Percentiles rank a stretch among this genome's conserved stretches.
phyloP scores from a whole-genome alignment of 2,888 invertebrate genomes.

The Euplagia quadripunctaria region DNA sequence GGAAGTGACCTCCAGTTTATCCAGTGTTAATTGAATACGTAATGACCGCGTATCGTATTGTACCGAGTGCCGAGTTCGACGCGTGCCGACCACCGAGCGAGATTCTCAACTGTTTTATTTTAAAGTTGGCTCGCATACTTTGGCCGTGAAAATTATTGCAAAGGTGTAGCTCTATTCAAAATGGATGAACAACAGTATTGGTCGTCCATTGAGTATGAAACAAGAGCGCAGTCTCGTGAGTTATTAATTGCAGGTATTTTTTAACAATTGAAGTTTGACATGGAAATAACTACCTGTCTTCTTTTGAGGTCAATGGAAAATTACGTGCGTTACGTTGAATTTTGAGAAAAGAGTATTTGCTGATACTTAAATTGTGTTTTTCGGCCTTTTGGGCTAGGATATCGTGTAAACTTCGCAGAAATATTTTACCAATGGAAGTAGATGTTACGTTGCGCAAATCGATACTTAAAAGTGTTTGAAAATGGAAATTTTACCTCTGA shows the following conservation, averaged over 20 bases:
- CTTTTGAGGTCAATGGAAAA: constrained; percentile 28
- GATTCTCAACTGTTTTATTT: constrained; percentile 85
- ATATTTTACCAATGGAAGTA: no score
- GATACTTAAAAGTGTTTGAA: no score
- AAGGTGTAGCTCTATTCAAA: constrained; percentile 70
- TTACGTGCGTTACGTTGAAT: neutral
- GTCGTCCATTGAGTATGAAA: constrained; percentile 75
- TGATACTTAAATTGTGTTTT: neutral
- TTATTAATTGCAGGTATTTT: constrained; percentile 55
- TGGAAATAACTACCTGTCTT: constrained; percentile 38
- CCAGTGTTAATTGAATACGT: constrained; percentile 66
- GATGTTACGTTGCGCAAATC: no score
- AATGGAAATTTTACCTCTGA: no score
- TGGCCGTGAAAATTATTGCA: constrained; percentile 82
- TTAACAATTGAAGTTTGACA: constrained; percentile 50
- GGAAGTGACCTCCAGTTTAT: constrained; percentile 51
- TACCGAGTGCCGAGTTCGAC: constrained; percentile 46
- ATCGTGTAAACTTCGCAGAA: no score
- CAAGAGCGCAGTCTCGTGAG: constrained; percentile 48
- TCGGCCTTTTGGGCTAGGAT: neutral
- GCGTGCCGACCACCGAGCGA: constrained; percentile 75
- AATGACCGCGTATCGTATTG: constrained; percentile 62
- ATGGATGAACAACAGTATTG: constrained; percentile 70
- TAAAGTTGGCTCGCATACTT: constrained; percentile 73
- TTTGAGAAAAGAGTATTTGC: neutral